Percentiles rank a stretch among this genome's conserved stretches.
phyloP scores from a whole-genome alignment of 2,113 vertebrate genomes.

The Amphiprion percula region DNA sequence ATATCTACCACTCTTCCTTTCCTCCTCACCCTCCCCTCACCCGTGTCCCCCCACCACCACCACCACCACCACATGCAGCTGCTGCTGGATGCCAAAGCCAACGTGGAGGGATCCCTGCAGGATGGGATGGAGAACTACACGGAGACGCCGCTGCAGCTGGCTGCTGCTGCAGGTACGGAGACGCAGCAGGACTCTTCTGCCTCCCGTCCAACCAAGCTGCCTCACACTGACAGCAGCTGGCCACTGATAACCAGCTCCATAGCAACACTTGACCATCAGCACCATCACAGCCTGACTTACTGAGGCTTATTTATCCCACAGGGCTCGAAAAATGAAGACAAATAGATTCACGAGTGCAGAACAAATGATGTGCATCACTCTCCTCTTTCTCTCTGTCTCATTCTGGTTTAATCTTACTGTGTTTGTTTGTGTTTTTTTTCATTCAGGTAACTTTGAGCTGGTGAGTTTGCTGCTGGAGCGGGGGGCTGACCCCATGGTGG shows the following conservation, averaged over 20 bases:
- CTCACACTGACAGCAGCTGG: slow-evolving; percentile 40
- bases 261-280: slow-evolving; percentile 50
- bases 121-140: slow-evolving; percentile 98
- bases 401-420: neutral
- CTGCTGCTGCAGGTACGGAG: slow-evolving; percentile 92
- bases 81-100: slow-evolving; percentile 94
- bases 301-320: slow-evolving; percentile 22
- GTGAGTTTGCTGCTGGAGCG: slow-evolving; percentile 97
- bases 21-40: neutral
- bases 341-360: slow-evolving; percentile 24
- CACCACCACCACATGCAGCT: slow-evolving; percentile 82
- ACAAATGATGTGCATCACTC: slow-evolving; percentile 14
- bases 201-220: slow-evolving; percentile 36
- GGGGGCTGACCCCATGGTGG: slow-evolving; percentile 96
- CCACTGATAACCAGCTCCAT: slow-evolving; percentile 22
- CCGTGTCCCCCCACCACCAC: neutral
- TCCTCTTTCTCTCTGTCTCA: slow-evolving; percentile 20
- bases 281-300: slow-evolving; percentile 39
- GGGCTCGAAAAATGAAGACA: slow-evolving; percentile 42
- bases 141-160: slow-evolving; percentile 96
- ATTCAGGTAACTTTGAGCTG: slow-evolving; percentile 97
- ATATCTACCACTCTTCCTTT: slow-evolving; percentile 7
- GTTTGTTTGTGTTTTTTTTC: slow-evolving; percentile 32
- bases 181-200: slow-evolving; percentile 24
- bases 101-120: slow-evolving; percentile 96